phyloP scores from a whole-genome alignment of 2,797 vertebrate species.

The Amazona ochrocephala region DNA sequence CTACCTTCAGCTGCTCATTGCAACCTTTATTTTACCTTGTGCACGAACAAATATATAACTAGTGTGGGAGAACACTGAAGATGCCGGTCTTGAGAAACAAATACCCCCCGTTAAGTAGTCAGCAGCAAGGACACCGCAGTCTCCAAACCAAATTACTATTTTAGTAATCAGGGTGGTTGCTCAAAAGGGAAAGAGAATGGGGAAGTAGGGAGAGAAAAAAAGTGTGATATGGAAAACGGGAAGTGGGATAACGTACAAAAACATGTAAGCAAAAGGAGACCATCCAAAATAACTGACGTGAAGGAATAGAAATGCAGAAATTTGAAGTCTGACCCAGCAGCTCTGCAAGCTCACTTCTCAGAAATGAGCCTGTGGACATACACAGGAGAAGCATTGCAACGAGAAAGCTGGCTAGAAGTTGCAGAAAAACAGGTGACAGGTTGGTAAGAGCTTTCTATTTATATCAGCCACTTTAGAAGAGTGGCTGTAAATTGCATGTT shows the following conservation, averaged over 20 bases:
- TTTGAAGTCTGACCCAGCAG: not conserved
- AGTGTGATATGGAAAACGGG: not conserved
- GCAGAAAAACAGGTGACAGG: not conserved
- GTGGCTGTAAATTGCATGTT: not conserved
- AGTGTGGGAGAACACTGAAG: not conserved
- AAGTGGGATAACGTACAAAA: not conserved
- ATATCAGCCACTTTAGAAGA: not conserved
- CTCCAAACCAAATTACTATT: not conserved
- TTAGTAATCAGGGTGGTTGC: not conserved
- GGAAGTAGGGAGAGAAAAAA: accelerated
- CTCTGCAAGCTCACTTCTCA: not conserved
- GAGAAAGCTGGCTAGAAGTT: not conserved
- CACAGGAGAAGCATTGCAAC: not conserved
- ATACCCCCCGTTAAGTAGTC: not conserved
- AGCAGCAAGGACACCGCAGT: not conserved
- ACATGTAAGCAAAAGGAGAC: not conserved
- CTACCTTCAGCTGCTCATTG: not conserved
- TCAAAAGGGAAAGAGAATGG: not conserved
- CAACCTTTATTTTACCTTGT: not conserved
- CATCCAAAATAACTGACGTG: not conserved
- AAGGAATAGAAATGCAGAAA: not conserved
- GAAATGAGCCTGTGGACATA: not conserved
- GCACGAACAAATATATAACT: not conserved
- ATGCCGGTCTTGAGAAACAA: not conserved
- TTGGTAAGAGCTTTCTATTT: not conserved